Conservation (phyloP, 1,140 invertebrate genomes). For the Apis mellifera region Amel_HAv3.1 CM009938.2:7862001-7862500, state of each 20-base stretch:
- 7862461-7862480: background rate
- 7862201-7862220: too few species aligned
- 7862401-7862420: too few species aligned
- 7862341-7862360: too few species aligned
- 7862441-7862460: background rate
- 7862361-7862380: too few species aligned
- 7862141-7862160: background rate
- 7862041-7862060: conserved; percentile 11
- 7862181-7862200: background rate
- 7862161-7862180: background rate
- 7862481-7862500: conserved; percentile 20
- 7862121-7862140: conserved; percentile 23
- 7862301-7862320: too few species aligned
- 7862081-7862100: conserved; percentile 41
- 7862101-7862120: background rate
- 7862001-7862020: background rate
- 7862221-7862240: too few species aligned
- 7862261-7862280: too few species aligned
- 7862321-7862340: too few species aligned
- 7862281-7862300: too few species aligned
- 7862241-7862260: too few species aligned
- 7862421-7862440: too few species aligned
- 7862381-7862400: background rate
- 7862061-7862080: conserved; percentile 47
- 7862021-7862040: background rate